Evolutionary conservation across 2,113 vertebrate genomes (phyloP).

Genomic region (Tragelaphus strepsiceros): DNA sequence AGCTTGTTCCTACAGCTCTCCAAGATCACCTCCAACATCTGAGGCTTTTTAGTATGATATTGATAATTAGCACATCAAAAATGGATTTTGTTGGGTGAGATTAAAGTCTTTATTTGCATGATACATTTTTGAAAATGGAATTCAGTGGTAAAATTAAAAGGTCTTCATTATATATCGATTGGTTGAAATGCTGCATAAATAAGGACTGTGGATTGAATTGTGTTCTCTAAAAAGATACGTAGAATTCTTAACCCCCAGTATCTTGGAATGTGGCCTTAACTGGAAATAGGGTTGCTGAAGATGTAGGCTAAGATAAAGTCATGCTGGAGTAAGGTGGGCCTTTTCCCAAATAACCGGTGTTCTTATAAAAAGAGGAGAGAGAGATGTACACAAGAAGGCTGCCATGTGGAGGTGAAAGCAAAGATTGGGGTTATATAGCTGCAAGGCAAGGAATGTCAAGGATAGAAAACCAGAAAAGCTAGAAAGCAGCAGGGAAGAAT

Average conservation of each 20-base stretch:
- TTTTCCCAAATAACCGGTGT: not conserved
- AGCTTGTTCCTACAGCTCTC: not conserved
- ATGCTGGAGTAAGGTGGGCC: not conserved
- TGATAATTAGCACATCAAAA: not conserved
- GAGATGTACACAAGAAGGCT: not conserved
- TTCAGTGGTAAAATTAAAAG: conserved; percentile 3
- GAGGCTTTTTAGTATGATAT: not conserved
- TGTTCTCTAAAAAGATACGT: not conserved
- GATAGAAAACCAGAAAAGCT: not conserved
- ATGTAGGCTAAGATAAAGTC: not conserved
- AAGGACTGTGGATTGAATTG: not conserved
- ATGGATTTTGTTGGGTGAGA: not conserved
- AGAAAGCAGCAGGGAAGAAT: not conserved
- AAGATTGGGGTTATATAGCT: not conserved
- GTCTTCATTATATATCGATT: not conserved
- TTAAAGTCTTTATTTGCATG: not conserved
- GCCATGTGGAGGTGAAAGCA: not conserved
- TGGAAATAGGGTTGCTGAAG: not conserved
- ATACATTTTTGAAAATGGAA: not conserved
- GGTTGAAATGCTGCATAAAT: not conserved
- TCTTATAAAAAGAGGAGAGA: not conserved
- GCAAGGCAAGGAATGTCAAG: not conserved
- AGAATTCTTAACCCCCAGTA: not conserved
- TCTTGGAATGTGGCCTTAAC: not conserved
- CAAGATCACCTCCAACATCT: not conserved